Evolutionary conservation across 2,888 invertebrate genomes (phyloP), one percentile per base, ranked within the genome.

Genomic region (Leucoma salicis): DNA sequence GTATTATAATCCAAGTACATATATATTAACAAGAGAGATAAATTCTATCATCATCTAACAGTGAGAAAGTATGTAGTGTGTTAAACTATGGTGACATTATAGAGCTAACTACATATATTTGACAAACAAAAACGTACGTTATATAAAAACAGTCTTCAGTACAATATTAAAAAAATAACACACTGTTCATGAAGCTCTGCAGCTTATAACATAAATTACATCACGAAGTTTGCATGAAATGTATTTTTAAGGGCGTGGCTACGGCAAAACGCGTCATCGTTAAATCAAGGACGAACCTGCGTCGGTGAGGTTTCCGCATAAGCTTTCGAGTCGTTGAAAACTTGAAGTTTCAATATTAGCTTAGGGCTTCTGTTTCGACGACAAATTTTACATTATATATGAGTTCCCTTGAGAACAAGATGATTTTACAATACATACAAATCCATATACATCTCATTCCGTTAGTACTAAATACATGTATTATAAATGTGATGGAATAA

Each of bases 181-280:
- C n/a, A n/a, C n/a, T n/a, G n/a, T n/a, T n/a, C n/a, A n/a, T n/a
- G n/a, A n/a, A n/a, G n/a, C n/a, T n/a, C n/a, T n/a, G n/a, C n/a
- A n/a, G n/a, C n/a, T n/a, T n/a, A n/a, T 18, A 5, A 18, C 18
- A 18, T 15, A 27, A 14, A 15, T 27, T 16, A 14, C 35, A 24
- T 35, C 27, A 14, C 38, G 27, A 25, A 39, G 33, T 36, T 33
- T 15, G 42, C 18, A 32, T 35, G 48, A 42, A 28, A 27, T 11
- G n/a, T 27, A 14, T 2, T 29, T 40, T 33, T 49, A 35, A 53
- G 46, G 61, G 57, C 41, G 61, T 53, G 57, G 44, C 42, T 1
- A 35, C 36, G 37, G 10, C 28, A 35, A 28, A 33, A 31, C 45
- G 46, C 61, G 57, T 60, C 57, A 60, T 42, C 44, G 39, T 31